Evolutionary conservation across 2,888 invertebrate species (phyloP).

Genomic region (Oegoconia quadripuncta): DNA sequence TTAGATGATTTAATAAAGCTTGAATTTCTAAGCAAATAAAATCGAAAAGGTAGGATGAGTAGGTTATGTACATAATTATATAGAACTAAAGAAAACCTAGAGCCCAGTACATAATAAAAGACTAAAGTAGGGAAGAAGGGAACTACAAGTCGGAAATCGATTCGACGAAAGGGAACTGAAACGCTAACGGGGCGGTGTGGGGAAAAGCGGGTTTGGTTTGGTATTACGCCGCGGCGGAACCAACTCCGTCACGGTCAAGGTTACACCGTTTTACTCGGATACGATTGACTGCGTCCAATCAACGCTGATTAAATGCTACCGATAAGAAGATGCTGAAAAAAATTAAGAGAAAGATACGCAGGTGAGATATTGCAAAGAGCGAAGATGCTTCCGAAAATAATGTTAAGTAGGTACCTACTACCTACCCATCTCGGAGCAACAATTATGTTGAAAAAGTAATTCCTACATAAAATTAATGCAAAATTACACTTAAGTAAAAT

Average conservation of each 20-base stretch:
- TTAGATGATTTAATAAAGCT: background rate
- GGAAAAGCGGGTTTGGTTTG: constrained; percentile 30
- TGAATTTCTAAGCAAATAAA: background rate
- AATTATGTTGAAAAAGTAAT: too few relatives aligned
- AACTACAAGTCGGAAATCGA: constrained; percentile 43
- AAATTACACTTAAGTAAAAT: too few relatives aligned
- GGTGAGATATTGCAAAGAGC: background rate
- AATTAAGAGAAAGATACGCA: background rate
- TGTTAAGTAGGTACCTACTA: too few relatives aligned
- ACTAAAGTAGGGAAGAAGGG: too few relatives aligned
- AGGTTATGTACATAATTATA: background rate
- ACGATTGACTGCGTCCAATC: constrained; percentile 44
- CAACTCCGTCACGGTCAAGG: constrained; percentile 61
- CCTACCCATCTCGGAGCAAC: too few relatives aligned
- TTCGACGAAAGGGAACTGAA: constrained; percentile 37
- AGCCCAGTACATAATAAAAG: too few relatives aligned
- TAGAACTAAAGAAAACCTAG: too few relatives aligned
- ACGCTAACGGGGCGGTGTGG: constrained; percentile 29
- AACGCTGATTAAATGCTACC: constrained; percentile 15
- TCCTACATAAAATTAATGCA: too few relatives aligned
- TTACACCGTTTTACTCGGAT: constrained; percentile 44
- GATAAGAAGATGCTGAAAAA: background rate
- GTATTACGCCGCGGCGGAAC: constrained; percentile 42
- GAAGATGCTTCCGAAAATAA: too few relatives aligned
- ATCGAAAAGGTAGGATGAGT: background rate